phyloP scores from a whole-genome alignment of 2,888 invertebrate genomes.

The Osedax frankpressi region DNA sequence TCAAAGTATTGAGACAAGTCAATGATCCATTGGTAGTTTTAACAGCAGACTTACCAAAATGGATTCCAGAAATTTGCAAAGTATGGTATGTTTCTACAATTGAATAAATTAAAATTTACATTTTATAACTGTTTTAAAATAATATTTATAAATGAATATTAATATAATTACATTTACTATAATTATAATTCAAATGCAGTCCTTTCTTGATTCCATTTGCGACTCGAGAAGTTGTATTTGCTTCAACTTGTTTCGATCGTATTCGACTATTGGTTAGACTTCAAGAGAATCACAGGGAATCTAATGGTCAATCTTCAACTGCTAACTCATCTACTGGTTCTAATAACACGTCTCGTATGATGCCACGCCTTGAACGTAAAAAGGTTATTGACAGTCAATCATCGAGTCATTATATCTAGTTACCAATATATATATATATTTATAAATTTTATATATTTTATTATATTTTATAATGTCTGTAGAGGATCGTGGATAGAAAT shows the following conservation, averaged over 20 bases:
- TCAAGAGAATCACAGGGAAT: slow-evolving; percentile 62
- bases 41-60: slow-evolving; percentile 88
- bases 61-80: slow-evolving; percentile 78
- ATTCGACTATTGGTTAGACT: slow-evolving; percentile 80
- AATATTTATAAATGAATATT: no score
- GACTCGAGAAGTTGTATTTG: slow-evolving; percentile 85
- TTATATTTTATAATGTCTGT: not conserved
- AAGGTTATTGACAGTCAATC: no score
- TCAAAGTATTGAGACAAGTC: slow-evolving; percentile 88
- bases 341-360: slow-evolving; percentile 63
- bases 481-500: slow-evolving; percentile 54
- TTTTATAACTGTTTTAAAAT: no score
- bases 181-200: slow-evolving; percentile 41
- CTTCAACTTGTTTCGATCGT: slow-evolving; percentile 92
- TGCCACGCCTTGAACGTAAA: slow-evolving; percentile 75
- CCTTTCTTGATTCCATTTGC: slow-evolving; percentile 96
- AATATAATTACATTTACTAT: no score
- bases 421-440: not conserved
- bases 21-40: slow-evolving; percentile 96
- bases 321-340: slow-evolving; percentile 43
- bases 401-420: not conserved
- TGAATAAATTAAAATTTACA: no score
- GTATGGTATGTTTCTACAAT: slow-evolving; percentile 59
- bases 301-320: slow-evolving; percentile 11
- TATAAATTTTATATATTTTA: not conserved